phyloP scores from a whole-genome alignment of 2,113 vertebrate species.

The Oryzias melastigma region DNA sequence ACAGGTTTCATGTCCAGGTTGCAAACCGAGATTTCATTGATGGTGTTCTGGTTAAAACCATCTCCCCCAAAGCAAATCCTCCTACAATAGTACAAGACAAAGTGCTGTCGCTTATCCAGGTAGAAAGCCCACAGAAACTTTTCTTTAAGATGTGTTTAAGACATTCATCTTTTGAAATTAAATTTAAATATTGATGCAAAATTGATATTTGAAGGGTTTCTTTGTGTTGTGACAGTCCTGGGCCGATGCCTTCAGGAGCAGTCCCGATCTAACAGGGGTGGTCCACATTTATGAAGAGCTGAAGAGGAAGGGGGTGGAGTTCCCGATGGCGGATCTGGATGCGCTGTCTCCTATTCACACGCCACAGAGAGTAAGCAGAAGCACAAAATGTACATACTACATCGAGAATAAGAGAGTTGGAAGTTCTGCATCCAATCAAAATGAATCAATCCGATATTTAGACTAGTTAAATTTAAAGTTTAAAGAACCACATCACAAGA shows the following conservation, averaged over 20 bases:
- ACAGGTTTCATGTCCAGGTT: slow-evolving; percentile 94
- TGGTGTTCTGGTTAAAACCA: slow-evolving; percentile 92
- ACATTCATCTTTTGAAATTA: too few species aligned
- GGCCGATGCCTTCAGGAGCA: slow-evolving; percentile 97
- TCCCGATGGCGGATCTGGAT: slow-evolving; percentile 95
- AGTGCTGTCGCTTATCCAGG: slow-evolving; percentile 96
- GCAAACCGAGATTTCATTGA: slow-evolving; percentile 96
- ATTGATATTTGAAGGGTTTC: background rate
- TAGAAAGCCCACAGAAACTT: slow-evolving; percentile 29
- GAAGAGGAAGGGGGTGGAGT: slow-evolving; percentile 96
- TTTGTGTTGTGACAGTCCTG: slow-evolving; percentile 81
- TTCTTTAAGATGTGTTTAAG: too few species aligned
- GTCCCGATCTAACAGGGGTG: slow-evolving; percentile 95
- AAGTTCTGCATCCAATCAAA: too few species aligned
- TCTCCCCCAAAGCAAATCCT: slow-evolving; percentile 92
- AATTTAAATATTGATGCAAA: too few species aligned
- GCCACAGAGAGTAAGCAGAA: slow-evolving; percentile 85
- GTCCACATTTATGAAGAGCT: slow-evolving; percentile 99
- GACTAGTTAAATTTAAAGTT: too few species aligned
- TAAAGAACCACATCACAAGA: too few species aligned
- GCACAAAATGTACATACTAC: too few species aligned
- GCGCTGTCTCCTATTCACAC: slow-evolving; percentile 97
- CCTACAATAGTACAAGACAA: slow-evolving; percentile 97
- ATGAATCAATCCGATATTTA: too few species aligned
- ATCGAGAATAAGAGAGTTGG: too few species aligned